Base-by-base conservation (phyloP, 2,113 vertebrate genomes). In the Calyptomena viridis region DNA sequence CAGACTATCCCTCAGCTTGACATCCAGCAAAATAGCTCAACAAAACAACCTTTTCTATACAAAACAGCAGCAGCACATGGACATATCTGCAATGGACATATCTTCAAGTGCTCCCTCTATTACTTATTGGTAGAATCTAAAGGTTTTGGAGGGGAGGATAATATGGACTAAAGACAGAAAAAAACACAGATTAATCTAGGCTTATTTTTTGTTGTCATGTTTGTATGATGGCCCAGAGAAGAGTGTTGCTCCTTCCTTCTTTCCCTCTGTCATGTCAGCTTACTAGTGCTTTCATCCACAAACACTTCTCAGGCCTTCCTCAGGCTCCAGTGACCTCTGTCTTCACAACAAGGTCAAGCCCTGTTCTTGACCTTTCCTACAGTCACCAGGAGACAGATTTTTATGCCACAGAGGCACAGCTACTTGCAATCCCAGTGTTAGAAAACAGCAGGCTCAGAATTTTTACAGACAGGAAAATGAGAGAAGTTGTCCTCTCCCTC, bases 331-430 rank as follows among this genome's bases (percentile, higher is more conserved):
- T 0, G 2, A 56, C 16, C 19, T 86, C 72, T 27, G 25, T 33
- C 42, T 64, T 58, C 31, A 49, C 28, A 8, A 21, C 24, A 80
- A 73, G 46, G 42, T 58, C 46, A 73, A 69, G 8, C 8, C 37
- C 33, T 62, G 31, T 37, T 63, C 39, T 49, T 49, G 53, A 46
- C 28, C 11, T 73, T 85, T 66, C 8, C 31, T 74, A 20, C 9
- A 49, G 24, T 80, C 67, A 69, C 20, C 42, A 62, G 14, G 20
- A 94, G 35, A 52, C 16, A 76, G 53, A 60, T 55, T 79, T 79
- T 40, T 59, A 14, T 33, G 50, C 56, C 28, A 16, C 0, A 0
- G 28, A 80, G 35, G n/a, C 28, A 76, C 33, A 59, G 9, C 9
- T 69, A 35, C 9, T 28, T 67, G 13, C 9, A 68, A 22, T 59